phyloP scores from a whole-genome alignment of 2,113 vertebrate genomes.

The Crypturellus undulatus region DNA sequence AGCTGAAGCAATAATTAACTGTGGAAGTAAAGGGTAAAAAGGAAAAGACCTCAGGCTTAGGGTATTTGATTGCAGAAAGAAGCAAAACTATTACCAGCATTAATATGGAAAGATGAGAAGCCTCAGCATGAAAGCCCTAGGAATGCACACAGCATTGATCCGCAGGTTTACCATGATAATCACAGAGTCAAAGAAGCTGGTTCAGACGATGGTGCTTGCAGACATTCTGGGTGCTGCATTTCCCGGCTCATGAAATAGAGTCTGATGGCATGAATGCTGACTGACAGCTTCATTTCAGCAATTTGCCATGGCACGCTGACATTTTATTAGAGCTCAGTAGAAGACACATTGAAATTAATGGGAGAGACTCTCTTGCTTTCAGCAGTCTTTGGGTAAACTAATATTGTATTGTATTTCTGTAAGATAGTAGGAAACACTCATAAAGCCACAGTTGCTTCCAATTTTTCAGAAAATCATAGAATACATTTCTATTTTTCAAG shows the following conservation, averaged over 20 bases:
- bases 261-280: background rate
- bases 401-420: background rate
- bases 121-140: constrained; percentile 31
- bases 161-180: constrained; percentile 27
- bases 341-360: background rate
- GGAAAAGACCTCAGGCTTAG: constrained; percentile 4
- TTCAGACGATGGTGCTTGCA: background rate
- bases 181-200: background rate
- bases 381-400: background rate
- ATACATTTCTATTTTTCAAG: background rate
- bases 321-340: background rate
- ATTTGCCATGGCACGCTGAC: background rate
- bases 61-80: constrained; percentile 21
- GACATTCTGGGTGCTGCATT: background rate
- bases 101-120: constrained; percentile 17
- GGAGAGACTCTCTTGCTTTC: background rate
- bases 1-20: constrained; percentile 44
- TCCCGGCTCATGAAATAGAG: background rate
- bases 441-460: background rate
- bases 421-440: background rate
- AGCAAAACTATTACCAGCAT: constrained; percentile 49
- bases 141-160: constrained; percentile 39
- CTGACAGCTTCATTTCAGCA: constrained; percentile 33
- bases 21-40: constrained; percentile 12
- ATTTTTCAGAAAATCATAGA: background rate